A percentile compares a stretch with the other conserved stretches of the same genome.
phyloP scores from a whole-genome alignment of 2,888 invertebrate species.

The Leucozona laternaria region DNA sequence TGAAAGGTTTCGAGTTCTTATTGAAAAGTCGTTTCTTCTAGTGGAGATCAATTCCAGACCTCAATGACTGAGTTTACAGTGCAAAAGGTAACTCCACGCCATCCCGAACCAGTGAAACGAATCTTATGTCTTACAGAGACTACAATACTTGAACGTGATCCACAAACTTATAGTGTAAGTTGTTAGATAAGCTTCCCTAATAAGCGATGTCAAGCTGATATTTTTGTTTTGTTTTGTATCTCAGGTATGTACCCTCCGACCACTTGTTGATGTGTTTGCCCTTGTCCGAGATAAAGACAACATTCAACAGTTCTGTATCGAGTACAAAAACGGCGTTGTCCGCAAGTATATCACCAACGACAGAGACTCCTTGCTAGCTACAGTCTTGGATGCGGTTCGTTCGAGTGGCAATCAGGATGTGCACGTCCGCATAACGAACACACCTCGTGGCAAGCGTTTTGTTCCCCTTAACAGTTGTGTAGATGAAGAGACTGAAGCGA shows the following conservation, averaged over 20 bases:
- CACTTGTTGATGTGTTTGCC: conserved; percentile 93
- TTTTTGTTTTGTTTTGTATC: background rate
- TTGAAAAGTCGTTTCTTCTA: conserved; percentile 81
- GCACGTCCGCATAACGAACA: conserved; percentile 94
- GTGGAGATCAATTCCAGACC: conserved; percentile 97
- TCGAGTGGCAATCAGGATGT: conserved; percentile 98
- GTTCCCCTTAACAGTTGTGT: conserved; percentile 95
- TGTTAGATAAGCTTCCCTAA: background rate
- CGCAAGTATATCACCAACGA: conserved; percentile 96
- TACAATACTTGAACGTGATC: conserved; percentile 98
- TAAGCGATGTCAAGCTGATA: background rate
- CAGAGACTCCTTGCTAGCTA: conserved; percentile 97
- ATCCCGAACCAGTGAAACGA: conserved; percentile 93
- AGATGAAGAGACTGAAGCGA: conserved; percentile 98
- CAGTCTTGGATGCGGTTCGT: conserved; percentile 97
- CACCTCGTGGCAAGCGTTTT: conserved; percentile 93
- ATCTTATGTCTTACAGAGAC: conserved; percentile 97
- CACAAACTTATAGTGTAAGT: conserved; percentile 93
- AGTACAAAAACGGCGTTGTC: conserved; percentile 95
- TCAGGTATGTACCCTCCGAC: conserved; percentile 91
- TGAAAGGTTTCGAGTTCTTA: background rate
- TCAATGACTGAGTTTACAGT: conserved; percentile 98
- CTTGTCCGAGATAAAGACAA: conserved; percentile 94
- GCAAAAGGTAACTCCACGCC: conserved; percentile 94
- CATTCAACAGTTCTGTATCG: conserved; percentile 96